A percentile compares a stretch with the other conserved stretches of the same genome.
These are phyloP conservation scores for Drepana arcuata DNA, from an alignment of 1,140 invertebrate genomes.

Conservation along the genomic window DNA sequence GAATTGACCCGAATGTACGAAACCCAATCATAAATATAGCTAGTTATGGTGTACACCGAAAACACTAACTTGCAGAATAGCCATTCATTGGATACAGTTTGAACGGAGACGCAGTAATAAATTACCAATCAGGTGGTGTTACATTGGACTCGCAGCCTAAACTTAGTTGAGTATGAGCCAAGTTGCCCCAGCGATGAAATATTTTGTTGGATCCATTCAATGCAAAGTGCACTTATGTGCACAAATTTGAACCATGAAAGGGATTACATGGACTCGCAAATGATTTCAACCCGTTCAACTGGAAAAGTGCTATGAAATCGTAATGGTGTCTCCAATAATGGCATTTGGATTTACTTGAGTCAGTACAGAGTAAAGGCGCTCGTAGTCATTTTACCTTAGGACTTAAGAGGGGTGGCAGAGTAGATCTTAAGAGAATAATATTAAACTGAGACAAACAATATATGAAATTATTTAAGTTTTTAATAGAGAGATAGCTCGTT, in stretches of 20 bases:
- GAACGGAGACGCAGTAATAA: slow-evolving; percentile 11
- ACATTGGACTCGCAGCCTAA: slow-evolving; percentile 20
- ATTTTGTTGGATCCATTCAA: slow-evolving; percentile 30
- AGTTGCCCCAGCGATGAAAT: slow-evolving; percentile 29
- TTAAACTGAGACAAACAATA: too few relatives aligned
- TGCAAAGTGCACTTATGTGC: slow-evolving; percentile 30
- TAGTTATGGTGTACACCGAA: too few relatives aligned
- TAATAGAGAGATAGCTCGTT: too few relatives aligned
- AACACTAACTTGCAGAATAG: too few relatives aligned
- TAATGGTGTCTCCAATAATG: slow-evolving; percentile 15
- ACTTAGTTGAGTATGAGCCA: slow-evolving; percentile 28
- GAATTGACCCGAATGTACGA: too few relatives aligned
- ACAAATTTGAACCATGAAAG: slow-evolving; percentile 22
- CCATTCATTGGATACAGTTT: neutral
- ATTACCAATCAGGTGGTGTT: slow-evolving; percentile 27
- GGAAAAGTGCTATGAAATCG: slow-evolving; percentile 29
- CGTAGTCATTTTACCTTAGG: too few relatives aligned
- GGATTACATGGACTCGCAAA: slow-evolving; percentile 17
- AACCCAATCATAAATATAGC: too few relatives aligned
- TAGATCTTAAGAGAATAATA: too few relatives aligned
- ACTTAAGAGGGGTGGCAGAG: too few relatives aligned
- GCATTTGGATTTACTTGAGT: slow-evolving; percentile 13
- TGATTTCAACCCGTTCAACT: slow-evolving; percentile 19
- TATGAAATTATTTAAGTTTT: too few relatives aligned
- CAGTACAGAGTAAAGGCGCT: slow-evolving; percentile 7